A percentile compares a stretch with the other conserved stretches of the same genome.
Conservation (phyloP, 1,140 invertebrate genomes). For the Sesamia nonagrioides region DNA sequence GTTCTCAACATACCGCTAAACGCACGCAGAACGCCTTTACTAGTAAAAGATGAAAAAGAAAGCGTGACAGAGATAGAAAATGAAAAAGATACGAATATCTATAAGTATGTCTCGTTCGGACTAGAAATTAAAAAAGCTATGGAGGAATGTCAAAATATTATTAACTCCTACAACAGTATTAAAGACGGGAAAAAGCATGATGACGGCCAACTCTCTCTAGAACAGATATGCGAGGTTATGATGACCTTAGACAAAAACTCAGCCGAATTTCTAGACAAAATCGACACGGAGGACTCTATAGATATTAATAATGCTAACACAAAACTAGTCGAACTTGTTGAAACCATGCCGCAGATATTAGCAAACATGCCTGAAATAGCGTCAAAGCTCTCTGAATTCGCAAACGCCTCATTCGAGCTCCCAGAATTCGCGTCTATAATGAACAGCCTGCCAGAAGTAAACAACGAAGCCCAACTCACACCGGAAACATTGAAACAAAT, state of each 20-base stretch:
- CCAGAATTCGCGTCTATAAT: slow-evolving; percentile 81
- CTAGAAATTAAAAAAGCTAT: slow-evolving; percentile 83
- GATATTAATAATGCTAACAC: slow-evolving; percentile 70
- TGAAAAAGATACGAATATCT: slow-evolving; percentile 67
- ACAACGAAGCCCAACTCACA: slow-evolving; percentile 78
- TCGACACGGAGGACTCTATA: slow-evolving; percentile 68
- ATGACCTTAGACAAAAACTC: slow-evolving; percentile 80
- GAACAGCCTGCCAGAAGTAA: slow-evolving; percentile 75
- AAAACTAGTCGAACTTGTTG: slow-evolving; percentile 75
- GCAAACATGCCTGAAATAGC: slow-evolving; percentile 84
- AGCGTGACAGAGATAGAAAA: slow-evolving; percentile 50
- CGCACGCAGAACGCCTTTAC: slow-evolving; percentile 54
- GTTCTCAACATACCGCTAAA: slow-evolving; percentile 63
- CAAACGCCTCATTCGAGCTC: slow-evolving; percentile 75
- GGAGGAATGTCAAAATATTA: slow-evolving; percentile 83
- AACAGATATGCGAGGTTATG: slow-evolving; percentile 81
- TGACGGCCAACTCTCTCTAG: slow-evolving; percentile 70
- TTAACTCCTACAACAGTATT: slow-evolving; percentile 77
- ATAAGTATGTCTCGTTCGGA: slow-evolving; percentile 79
- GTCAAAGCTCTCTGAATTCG: slow-evolving; percentile 77
- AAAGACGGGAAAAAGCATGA: slow-evolving; percentile 65
- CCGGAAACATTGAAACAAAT: slow-evolving; percentile 84
- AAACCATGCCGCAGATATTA: slow-evolving; percentile 83
- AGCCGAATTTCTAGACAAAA: slow-evolving; percentile 74
- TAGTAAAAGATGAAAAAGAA: slow-evolving; percentile 60